phyloP scores from a whole-genome alignment of 2,113 vertebrate species.

The Haemorhous mexicanus region DNA sequence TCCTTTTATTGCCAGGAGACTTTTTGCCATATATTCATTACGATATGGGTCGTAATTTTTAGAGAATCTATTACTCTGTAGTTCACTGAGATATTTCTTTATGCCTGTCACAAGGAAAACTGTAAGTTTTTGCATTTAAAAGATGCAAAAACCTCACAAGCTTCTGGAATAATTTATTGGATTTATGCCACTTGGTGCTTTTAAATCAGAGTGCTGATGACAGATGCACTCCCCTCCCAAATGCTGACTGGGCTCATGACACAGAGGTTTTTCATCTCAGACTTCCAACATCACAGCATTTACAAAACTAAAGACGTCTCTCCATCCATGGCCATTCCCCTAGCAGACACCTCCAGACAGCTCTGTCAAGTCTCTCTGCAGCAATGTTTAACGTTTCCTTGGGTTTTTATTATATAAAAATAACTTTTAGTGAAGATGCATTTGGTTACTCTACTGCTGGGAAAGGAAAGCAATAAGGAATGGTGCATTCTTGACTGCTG shows the following conservation, averaged over 20 bases:
- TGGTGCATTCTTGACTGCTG: not conserved
- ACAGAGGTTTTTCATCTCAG: not conserved
- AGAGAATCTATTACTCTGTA: not conserved
- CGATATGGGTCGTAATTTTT: not conserved
- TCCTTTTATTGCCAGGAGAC: not conserved
- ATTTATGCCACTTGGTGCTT: not conserved
- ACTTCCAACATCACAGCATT: not conserved
- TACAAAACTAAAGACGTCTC: not conserved
- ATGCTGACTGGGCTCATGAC: not conserved
- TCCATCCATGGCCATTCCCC: not conserved
- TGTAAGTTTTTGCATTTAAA: not conserved
- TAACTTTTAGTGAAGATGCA: not conserved
- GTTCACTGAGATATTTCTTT: not conserved
- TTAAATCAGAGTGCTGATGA: not conserved
- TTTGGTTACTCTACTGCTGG: not conserved
- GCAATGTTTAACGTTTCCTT: not conserved
- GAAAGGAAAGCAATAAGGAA: slow-evolving; percentile 36
- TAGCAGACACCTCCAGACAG: not conserved
- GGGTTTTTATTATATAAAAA: not conserved
- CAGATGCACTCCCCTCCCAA: not conserved
- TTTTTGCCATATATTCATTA: not conserved
- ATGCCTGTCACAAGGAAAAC: not conserved
- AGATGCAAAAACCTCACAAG: not conserved
- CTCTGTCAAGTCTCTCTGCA: not conserved
- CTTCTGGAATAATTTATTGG: not conserved